phyloP scores from a whole-genome alignment of 2,113 vertebrate species.

The Apaloderma vittatum region DNA sequence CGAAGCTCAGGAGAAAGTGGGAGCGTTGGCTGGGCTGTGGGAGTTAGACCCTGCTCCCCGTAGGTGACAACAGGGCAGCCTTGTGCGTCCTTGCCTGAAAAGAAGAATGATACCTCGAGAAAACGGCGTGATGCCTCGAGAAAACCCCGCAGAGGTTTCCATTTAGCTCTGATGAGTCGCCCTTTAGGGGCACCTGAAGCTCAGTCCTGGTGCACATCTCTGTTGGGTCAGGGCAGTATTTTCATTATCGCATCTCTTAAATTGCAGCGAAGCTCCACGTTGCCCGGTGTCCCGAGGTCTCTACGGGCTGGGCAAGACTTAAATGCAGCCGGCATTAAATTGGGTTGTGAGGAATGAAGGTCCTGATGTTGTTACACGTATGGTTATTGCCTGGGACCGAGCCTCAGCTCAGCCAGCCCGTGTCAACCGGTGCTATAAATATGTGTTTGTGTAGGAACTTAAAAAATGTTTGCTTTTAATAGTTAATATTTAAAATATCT shows the following conservation, averaged over 20 bases:
- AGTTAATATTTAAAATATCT: conserved; percentile 61
- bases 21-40: background rate
- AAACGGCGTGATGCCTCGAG: background rate
- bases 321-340: background rate
- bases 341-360: background rate
- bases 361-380: background rate
- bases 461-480: conserved; percentile 47
- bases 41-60: background rate
- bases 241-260: background rate
- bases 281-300: background rate
- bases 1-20: background rate
- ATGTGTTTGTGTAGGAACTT: conserved; percentile 35
- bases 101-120: background rate
- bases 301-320: background rate
- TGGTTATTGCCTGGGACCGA: background rate
- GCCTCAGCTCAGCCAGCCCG: background rate
- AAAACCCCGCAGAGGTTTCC: background rate
- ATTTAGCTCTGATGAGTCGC: background rate
- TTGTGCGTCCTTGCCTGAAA: background rate
- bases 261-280: background rate
- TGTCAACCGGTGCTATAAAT: conserved; percentile 16
- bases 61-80: background rate
- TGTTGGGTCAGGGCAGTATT: background rate
- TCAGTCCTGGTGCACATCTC: background rate
- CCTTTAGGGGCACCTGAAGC: background rate